Percentiles rank a stretch among this genome's conserved stretches.
Conservation (phyloP, 1,140 invertebrate species). For the Octopus bimaculoides region DNA sequence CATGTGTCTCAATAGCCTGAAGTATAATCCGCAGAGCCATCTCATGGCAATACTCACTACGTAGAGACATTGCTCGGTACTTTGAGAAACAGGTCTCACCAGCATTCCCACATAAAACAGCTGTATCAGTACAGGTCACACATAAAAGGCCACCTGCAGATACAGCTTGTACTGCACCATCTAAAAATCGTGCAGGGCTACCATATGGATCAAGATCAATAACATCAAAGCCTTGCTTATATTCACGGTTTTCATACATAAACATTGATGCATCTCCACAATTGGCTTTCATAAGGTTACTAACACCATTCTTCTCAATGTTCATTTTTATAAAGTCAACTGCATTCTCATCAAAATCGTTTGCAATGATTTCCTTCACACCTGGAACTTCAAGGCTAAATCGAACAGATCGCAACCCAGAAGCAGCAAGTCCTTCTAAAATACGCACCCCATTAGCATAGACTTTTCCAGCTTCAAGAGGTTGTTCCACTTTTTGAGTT, state of each 20-base stretch:
- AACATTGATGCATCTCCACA: slow-evolving; percentile 52
- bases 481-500: not conserved
- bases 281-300: slow-evolving; percentile 68
- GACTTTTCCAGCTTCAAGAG: not conserved
- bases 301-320: slow-evolving; percentile 75
- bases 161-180: slow-evolving; percentile 75
- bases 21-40: slow-evolving; percentile 91
- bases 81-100: slow-evolving; percentile 92
- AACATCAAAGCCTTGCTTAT: slow-evolving; percentile 75
- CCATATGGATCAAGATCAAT: slow-evolving; percentile 98
- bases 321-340: slow-evolving; percentile 84
- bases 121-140: slow-evolving; percentile 98
- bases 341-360: slow-evolving; percentile 87
- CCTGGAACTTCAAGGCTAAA: slow-evolving; percentile 92
- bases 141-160: slow-evolving; percentile 67
- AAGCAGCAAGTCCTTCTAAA: slow-evolving; percentile 92
- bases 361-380: slow-evolving; percentile 82
- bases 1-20: slow-evolving; percentile 85
- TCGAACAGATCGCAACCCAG: slow-evolving; percentile 89
- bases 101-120: slow-evolving; percentile 91
- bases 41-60: slow-evolving; percentile 90
- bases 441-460: slow-evolving; percentile 59
- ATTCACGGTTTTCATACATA: slow-evolving; percentile 66
- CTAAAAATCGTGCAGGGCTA: slow-evolving; percentile 88
- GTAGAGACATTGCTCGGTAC: slow-evolving; percentile 88